Base-by-base conservation (phyloP, 2,888 invertebrate species). In the Protonemura montana region DNA sequence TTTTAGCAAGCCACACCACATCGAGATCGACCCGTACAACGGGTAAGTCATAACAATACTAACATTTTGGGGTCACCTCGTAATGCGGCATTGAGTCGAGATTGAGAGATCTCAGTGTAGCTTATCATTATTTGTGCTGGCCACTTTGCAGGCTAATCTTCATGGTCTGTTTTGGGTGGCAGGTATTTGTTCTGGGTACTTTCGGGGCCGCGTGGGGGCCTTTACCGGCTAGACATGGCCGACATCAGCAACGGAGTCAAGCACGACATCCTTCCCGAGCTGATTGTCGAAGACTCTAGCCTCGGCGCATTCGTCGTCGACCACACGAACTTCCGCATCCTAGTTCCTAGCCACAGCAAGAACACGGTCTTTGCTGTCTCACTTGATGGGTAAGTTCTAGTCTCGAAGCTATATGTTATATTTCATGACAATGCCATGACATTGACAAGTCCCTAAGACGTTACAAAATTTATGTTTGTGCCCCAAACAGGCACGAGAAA, bases 21-120 rank as follows among this genome's bases (percentile, higher is more conserved):
- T 98, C 89, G 96, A 97, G 92, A 96, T 98, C 0, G 98, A 98
- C 92, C 97, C 98, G 42, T 95, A 96, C 89, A 98, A 98, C 91
- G 98, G 98, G 94, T 96, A 91, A 91, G 92, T 90, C 5, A 83
- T 2, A 2, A 59, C 13, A 21, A 59, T 5, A 77, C 3, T 21
- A 5, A 77, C n/a, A n/a, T n/a, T n/a, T n/a, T 26, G 77, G 3
- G 35, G 35, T 35, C 35, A 10, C n/a, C n/a, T n/a, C n/a, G n/a
- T n/a, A n/a, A n/a, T n/a, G n/a, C n/a, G n/a, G n/a, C n/a, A n/a
- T n/a, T n/a, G n/a, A n/a, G n/a, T n/a, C n/a, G n/a, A n/a, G n/a
- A n/a, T n/a, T n/a, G n/a, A n/a, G n/a, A n/a, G n/a, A n/a, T n/a
- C n/a, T n/a, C n/a, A n/a, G n/a, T n/a, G n/a, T n/a, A n/a, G n/a